Base-by-base conservation (phyloP, 1,140 invertebrate species). In the Tetramorium alpestre region DNA sequence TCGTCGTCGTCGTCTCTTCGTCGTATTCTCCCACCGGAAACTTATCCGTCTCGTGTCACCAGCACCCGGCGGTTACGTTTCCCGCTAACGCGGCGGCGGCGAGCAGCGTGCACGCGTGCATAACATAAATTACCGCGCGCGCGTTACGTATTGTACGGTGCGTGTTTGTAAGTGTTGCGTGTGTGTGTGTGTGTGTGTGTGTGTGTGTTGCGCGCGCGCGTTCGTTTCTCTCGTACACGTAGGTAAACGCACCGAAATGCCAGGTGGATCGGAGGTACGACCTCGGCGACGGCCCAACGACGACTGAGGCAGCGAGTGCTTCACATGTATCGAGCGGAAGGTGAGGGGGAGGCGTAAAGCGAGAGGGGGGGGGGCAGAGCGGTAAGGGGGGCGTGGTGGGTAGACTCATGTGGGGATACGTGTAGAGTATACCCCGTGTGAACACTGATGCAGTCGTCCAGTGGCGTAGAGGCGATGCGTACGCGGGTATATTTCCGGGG, bases 211-310 rank as follows among this genome's bases (percentile, higher is more conserved):
- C 8, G 25, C n/a, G 47, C 56, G 33, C 56, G 72, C 70, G 60
- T 60, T 41, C 13, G 25, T 1, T 3, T 22, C 22, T 56, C 22
- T 28, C 65, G 73, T 58, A 28, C 28, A 13, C 38, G 88, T 47
- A 47, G 1, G 10, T 67, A 70, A 38, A 5, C 51, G 51, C 67
- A 44, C 10, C 22, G 49, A 70, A 44, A 47, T 33, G 18, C 51
- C 56, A 64, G 58, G 60, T 16, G 60, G 49, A 41, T 58, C 44
- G 72, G 62, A 78, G 76, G 22, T n/a, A 65, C 82, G 72, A 90
- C 90, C 94, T 89, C 93, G 89, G 87, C 93, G 91, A 93, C 93
- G 94, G 91, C 90, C 93, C 91, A 93, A 91, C 92, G 91, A 89
- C 93, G 94, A 95, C 95, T 95, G 94, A 94, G 86, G 87, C 80